Evolutionary conservation across 2,113 vertebrate genomes (phyloP), one percentile per base, ranked within the genome.

Genomic region (Trogon surrucura): DNA sequence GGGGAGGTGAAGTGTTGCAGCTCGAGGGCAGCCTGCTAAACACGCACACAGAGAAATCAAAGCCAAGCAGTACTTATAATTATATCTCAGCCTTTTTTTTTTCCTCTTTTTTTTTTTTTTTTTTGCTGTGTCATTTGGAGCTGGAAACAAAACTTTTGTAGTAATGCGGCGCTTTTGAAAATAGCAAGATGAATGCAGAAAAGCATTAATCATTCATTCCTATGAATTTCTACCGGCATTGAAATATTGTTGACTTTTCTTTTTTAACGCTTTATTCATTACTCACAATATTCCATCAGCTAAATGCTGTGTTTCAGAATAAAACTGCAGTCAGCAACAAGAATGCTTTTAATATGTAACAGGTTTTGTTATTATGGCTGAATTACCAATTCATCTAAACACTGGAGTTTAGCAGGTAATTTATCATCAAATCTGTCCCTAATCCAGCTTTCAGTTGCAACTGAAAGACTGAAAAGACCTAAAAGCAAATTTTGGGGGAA

Each of bases 251-350:
- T 84, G 86, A 89, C 54, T 96, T 94, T 77, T 77, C 66, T 72
- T 91, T 91, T 95, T 95, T 86, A 91, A 92, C 79, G 85, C 65
- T 89, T 95, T 93, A 96, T 95, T 93, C 85, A 96, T 95, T 92
- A 94, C 56, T 47, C 67, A 89, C 85, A 94, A 94, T 95, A 96
- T 74, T 93, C 60, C 85, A 93, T 85, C 85, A 94, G 67, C 82
- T 90, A 93, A 96, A 93, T 53, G 21, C 56, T 78, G 58, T n/a
- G 30, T 90, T 93, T 94, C 79, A 74, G 48, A 89, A 89, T 67
- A 80, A 77, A 91, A 78, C 67, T 90, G 72, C 53, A 91, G 51
- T 86, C 85, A 86, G 75, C 82, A 94, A 64, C 56, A 86, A 86
- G 47, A 90, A 61, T 16, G 10, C 34, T 83, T 44, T 88, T 90